Conservation (phyloP, 2,888 invertebrate genomes). For the Chironomus riparius region DNA sequence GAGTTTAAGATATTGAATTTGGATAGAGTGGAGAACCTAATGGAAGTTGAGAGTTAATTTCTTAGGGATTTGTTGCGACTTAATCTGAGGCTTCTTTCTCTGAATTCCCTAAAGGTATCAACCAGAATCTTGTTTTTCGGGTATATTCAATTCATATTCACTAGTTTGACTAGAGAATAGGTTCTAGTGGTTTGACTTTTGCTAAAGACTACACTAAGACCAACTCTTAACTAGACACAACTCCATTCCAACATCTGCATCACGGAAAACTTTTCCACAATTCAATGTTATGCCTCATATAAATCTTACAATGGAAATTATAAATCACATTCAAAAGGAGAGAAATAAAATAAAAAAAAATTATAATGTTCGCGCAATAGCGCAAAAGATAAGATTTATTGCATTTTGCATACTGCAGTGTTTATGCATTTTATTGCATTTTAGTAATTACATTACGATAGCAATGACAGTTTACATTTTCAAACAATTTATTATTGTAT, state of each 20-base stretch:
- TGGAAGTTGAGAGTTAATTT: background rate
- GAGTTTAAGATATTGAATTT: too few species aligned
- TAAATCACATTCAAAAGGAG: background rate
- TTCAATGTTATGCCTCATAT: background rate
- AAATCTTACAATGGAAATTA: slow-evolving; percentile 12
- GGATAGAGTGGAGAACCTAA: background rate
- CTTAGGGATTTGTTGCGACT: too few species aligned
- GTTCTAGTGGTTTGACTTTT: too few species aligned
- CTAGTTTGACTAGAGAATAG: too few species aligned
- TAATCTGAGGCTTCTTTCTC: too few species aligned
- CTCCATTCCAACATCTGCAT: too few species aligned
- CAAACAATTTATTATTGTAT: background rate
- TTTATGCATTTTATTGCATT: slow-evolving; percentile 12
- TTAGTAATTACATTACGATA: background rate
- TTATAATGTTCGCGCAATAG: slow-evolving; percentile 3
- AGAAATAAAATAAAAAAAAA: background rate
- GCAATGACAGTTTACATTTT: slow-evolving; percentile 10
- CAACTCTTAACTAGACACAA: too few species aligned
- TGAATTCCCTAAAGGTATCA: too few species aligned
- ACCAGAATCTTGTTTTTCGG: too few species aligned
- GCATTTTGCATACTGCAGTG: slow-evolving; percentile 7
- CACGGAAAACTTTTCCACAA: background rate
- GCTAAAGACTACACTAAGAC: too few species aligned
- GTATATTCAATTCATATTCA: too few species aligned
- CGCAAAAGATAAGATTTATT: slow-evolving; percentile 10